Conservation (phyloP, 2,888 invertebrate genomes). For the Apomyelois bistriatella region DNA sequence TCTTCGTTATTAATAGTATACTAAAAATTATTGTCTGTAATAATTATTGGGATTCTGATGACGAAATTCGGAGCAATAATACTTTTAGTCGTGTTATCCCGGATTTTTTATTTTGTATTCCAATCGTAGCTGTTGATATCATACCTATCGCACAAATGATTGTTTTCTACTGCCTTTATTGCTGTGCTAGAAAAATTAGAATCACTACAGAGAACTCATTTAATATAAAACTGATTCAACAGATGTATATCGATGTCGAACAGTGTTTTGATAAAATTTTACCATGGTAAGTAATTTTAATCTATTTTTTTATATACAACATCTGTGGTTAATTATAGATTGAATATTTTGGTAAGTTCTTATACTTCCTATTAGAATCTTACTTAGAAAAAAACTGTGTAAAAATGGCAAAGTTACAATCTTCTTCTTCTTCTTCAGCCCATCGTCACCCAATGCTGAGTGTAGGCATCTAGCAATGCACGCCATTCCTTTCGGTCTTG, state of each 20-base stretch:
- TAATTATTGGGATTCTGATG: not conserved
- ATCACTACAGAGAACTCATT: not conserved
- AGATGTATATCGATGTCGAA: not conserved
- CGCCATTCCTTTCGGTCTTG: too few species aligned
- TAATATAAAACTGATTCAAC: not conserved
- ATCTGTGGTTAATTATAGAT: too few species aligned
- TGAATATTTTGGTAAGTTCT: too few species aligned
- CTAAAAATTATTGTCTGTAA: not conserved
- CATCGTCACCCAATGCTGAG: too few species aligned
- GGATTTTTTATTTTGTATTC: not conserved
- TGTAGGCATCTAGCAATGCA: too few species aligned
- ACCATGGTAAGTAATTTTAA: not conserved
- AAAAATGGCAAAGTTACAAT: too few species aligned
- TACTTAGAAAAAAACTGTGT: too few species aligned
- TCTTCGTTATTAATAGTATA: not conserved
- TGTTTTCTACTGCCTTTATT: not conserved
- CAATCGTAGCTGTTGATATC: not conserved
- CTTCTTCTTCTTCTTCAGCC: too few species aligned
- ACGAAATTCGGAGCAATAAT: not conserved
- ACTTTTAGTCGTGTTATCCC: not conserved
- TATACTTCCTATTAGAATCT: too few species aligned
- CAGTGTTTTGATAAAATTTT: constrained; percentile 4
- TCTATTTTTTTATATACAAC: not conserved
- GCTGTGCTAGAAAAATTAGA: not conserved
- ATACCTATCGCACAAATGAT: not conserved